Percentiles rank a stretch among this genome's conserved stretches.
Conservation (phyloP, 2,888 invertebrate species). For the Dichetophora obliterata region DNA sequence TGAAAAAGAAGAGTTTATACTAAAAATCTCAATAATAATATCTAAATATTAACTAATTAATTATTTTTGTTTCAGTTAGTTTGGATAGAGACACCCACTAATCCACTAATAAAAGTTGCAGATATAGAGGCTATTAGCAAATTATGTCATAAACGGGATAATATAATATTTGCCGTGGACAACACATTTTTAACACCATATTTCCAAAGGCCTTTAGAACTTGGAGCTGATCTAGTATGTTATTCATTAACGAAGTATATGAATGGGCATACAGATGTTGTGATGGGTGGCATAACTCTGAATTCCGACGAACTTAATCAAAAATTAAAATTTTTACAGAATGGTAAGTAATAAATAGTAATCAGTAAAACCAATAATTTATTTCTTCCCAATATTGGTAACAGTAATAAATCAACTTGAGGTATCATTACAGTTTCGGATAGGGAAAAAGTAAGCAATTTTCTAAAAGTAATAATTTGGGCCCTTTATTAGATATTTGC, state of each 20-base stretch:
- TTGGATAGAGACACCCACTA: conserved; percentile 98
- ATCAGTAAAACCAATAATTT: no score
- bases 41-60: no score
- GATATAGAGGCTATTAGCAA: conserved; percentile 83
- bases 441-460: no score
- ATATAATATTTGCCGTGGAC: conserved; percentile 84
- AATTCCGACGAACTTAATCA: conserved; percentile 80
- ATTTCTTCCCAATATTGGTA: no score
- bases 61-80: no score
- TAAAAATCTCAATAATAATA: no score
- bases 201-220: conserved; percentile 88
- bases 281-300: conserved; percentile 92
- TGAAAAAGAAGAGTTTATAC: no score
- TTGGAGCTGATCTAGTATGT: conserved; percentile 91
- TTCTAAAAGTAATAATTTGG: no score
- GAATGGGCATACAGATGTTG: conserved; percentile 97
- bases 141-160: conserved; percentile 71
- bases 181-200: conserved; percentile 95
- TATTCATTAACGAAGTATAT: conserved; percentile 98
- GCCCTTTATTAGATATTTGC: no score
- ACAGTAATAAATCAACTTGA: no score
- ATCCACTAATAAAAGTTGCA: conserved; percentile 90
- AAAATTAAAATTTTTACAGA: conserved; percentile 86
- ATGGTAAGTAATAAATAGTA: no score
- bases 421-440: no score